Conservation (phyloP, 2,797 vertebrate genomes). For the Sylvilagus floridanus region DNA sequence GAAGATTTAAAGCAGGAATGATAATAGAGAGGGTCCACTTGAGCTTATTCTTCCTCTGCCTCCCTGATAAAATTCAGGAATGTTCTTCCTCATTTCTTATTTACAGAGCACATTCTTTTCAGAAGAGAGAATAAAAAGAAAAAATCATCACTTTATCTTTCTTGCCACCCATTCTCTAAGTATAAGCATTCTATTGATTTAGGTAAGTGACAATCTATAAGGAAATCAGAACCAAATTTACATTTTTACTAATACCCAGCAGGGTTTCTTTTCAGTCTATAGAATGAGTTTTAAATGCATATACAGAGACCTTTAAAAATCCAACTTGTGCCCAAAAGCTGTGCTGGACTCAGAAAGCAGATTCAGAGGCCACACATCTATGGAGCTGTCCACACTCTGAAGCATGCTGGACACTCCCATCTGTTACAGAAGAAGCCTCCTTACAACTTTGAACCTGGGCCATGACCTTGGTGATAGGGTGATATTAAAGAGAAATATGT, state of each 20-base stretch:
- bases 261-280: neutral
- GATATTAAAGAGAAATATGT: neutral
- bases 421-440: neutral
- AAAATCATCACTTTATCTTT: conserved; percentile 11
- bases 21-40: neutral
- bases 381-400: neutral
- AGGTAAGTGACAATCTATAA: conserved; percentile 21
- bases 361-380: neutral
- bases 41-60: neutral
- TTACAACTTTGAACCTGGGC: neutral
- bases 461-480: neutral
- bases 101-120: conserved; percentile 20
- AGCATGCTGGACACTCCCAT: rapidly evolving
- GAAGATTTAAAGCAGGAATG: neutral
- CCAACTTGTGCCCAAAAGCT: neutral
- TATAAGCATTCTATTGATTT: conserved; percentile 42
- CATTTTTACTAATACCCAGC: conserved; percentile 1
- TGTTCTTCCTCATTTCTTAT: neutral
- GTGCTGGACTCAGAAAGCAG: neutral
- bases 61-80: neutral
- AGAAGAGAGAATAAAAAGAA: neutral
- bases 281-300: neutral
- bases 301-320: neutral
- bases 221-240: conserved; percentile 37
- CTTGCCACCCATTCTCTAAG: neutral